Conservation (phyloP, 2,113 vertebrate species). For the Lamprologus tigripictilis region DNA sequence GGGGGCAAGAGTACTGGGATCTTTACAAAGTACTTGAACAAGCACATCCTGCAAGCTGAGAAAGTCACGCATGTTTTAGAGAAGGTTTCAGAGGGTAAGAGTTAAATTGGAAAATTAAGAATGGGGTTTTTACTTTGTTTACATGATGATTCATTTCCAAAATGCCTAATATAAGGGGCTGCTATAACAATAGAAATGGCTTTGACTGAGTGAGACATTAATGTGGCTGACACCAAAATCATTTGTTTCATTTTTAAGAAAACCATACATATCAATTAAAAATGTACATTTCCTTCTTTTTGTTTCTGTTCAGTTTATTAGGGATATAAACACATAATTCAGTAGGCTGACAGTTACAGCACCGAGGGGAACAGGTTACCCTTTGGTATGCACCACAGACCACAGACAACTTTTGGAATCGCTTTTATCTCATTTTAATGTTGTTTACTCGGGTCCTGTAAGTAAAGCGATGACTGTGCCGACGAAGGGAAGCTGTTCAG, state of each 20-base stretch:
- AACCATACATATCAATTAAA: background rate
- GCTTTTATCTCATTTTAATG: background rate
- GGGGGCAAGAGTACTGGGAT: constrained; percentile 82
- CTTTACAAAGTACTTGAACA: constrained; percentile 87
- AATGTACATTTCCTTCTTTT: background rate
- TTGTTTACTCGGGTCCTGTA: constrained; percentile 2
- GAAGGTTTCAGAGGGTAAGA: constrained; percentile 80
- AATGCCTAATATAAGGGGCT: background rate
- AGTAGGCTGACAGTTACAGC: background rate
- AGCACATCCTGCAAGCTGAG: constrained; percentile 73
- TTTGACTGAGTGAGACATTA: background rate
- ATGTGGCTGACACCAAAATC: background rate
- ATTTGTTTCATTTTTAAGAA: background rate
- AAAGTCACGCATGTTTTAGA: constrained; percentile 83
- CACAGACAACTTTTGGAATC: background rate
- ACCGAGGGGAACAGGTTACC: background rate
- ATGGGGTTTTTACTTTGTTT: background rate
- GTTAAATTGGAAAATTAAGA: background rate
- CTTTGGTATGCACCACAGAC: background rate
- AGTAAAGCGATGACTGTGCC: background rate
- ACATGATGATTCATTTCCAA: background rate
- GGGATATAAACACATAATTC: background rate
- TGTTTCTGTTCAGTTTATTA: background rate
- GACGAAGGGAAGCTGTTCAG: background rate
- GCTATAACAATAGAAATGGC: background rate